phyloP scores from a whole-genome alignment of 2,113 vertebrate species.

The Neotoma lepida region DNA sequence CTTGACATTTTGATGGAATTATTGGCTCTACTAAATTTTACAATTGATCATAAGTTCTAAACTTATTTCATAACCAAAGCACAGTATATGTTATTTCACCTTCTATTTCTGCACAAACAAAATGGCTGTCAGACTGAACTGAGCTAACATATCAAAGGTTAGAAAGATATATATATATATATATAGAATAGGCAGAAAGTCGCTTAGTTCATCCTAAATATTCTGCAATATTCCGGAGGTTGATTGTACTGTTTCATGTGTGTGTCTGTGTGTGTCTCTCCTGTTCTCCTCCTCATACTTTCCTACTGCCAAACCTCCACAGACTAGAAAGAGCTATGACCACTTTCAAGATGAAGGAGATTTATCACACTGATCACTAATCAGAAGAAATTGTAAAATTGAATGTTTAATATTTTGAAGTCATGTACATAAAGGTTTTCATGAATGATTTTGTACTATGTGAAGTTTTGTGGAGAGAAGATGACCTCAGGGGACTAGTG shows the following conservation, averaged over 20 bases:
- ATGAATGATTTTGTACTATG: conserved; percentile 49
- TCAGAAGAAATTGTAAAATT: conserved; percentile 67
- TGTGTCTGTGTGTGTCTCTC: neutral
- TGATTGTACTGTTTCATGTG: neutral
- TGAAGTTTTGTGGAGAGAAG: conserved; percentile 25
- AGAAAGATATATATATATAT: neutral
- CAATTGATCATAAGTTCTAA: conserved; percentile 14
- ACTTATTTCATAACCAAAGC: neutral
- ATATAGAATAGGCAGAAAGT: neutral
- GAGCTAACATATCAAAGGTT: neutral
- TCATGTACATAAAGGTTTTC: conserved; percentile 48
- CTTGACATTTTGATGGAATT: neutral
- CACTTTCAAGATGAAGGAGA: conserved; percentile 51
- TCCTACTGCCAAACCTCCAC: conserved; percentile 10
- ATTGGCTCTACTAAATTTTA: neutral
- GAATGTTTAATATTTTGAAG: conserved; percentile 72
- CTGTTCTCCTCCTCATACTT: neutral
- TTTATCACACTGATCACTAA: conserved; percentile 55
- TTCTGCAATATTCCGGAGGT: neutral
- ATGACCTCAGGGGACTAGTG: conserved; percentile 37
- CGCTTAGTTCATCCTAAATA: conserved; percentile 25
- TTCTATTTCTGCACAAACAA: neutral
- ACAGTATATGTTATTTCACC: neutral
- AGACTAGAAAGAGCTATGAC: conserved; percentile 29
- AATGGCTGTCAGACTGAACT: neutral